Percentiles rank a stretch among this genome's conserved stretches.
These are phyloP conservation scores for Bombus superbus DNA, from an alignment of 1,140 invertebrate genomes.

Conservation along the genomic window DNA sequence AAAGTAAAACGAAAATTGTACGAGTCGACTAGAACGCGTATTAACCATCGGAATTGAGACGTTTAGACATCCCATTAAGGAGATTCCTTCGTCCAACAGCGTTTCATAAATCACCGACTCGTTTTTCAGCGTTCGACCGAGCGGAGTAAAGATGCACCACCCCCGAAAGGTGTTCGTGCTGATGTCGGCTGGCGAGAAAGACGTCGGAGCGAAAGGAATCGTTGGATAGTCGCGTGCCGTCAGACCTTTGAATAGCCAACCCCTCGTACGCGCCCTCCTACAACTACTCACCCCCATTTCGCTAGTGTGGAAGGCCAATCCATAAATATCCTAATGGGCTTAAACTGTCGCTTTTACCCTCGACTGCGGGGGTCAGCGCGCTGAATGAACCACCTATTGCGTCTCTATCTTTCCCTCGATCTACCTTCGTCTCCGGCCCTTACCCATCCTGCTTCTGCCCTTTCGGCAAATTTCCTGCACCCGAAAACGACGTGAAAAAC, in stretches of 20 bases:
- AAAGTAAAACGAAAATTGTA: too few relatives aligned
- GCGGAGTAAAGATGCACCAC: conserved; percentile 54
- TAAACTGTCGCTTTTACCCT: conserved; percentile 77
- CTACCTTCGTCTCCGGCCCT: conserved; percentile 10
- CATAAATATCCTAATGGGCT: conserved; percentile 80
- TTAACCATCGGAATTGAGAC: conserved; percentile 58
- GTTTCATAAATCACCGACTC: conserved; percentile 61
- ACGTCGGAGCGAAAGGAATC: conserved; percentile 16
- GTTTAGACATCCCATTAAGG: conserved; percentile 57
- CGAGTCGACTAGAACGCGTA: not conserved
- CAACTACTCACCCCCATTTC: conserved; percentile 17
- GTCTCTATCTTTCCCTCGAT: conserved; percentile 44
- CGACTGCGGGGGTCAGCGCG: conserved; percentile 39
- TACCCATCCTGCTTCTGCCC: conserved; percentile 7
- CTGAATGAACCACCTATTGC: conserved; percentile 35
- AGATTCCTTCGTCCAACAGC: conserved; percentile 43
- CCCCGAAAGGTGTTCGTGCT: conserved; percentile 61
- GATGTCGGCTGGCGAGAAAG: conserved; percentile 35
- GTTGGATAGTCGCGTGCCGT: conserved; percentile 63
- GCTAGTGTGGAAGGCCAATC: conserved; percentile 52
- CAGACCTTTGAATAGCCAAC: conserved; percentile 55
- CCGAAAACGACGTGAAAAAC: conserved; percentile 61
- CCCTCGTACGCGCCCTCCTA: conserved; percentile 37
- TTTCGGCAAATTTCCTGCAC: conserved; percentile 68
- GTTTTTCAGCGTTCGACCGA: conserved; percentile 53